A percentile compares a stretch with the other conserved stretches of the same genome.
These are phyloP conservation scores for Nezara viridula DNA, from an alignment of 2,888 invertebrate species.

Conservation along the genomic window DNA sequence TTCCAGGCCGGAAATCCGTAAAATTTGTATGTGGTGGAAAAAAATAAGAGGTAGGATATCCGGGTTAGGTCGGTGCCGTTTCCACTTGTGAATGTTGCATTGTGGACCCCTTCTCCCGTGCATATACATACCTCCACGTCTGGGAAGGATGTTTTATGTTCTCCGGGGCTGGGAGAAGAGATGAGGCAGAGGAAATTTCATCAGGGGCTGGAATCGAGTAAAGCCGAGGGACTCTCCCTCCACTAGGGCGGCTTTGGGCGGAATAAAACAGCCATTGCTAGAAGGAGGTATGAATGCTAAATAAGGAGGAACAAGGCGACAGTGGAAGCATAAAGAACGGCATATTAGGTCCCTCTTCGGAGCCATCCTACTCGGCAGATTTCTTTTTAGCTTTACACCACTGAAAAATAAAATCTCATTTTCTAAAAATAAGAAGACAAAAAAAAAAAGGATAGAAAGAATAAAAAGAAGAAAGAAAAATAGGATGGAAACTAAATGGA, in stretches of 20 bases:
- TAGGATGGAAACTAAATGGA: not conserved
- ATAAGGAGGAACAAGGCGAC: conserved; percentile 49
- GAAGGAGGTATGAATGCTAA: conserved; percentile 51
- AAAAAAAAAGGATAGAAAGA: not conserved
- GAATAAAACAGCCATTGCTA: conserved; percentile 48
- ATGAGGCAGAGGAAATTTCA: conserved; percentile 47
- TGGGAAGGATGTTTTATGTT: conserved; percentile 32
- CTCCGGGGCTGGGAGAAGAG: conserved; percentile 25
- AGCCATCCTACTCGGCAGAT: not conserved
- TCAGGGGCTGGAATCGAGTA: conserved; percentile 39
- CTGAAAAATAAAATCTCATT: conserved; percentile 47
- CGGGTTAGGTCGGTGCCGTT: not conserved
- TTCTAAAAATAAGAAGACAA: not conserved
- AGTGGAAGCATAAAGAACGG: conserved; percentile 49
- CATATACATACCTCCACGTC: conserved; percentile 27
- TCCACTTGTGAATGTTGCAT: conserved; percentile 33
- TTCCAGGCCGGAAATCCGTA: not conserved
- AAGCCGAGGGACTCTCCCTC: conserved; percentile 38
- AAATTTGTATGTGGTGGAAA: not conserved
- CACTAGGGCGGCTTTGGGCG: conserved; percentile 34
- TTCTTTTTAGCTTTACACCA: conserved; percentile 36
- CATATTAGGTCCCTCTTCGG: not conserved
- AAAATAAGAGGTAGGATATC: not conserved
- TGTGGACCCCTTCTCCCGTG: not conserved
- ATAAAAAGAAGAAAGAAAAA: not conserved